Percentiles rank a stretch among this genome's conserved stretches.
These are phyloP conservation scores for Enteromius radiatus DNA, from an alignment of 2,797 vertebrate genomes.

Conservation along the genomic window DNA sequence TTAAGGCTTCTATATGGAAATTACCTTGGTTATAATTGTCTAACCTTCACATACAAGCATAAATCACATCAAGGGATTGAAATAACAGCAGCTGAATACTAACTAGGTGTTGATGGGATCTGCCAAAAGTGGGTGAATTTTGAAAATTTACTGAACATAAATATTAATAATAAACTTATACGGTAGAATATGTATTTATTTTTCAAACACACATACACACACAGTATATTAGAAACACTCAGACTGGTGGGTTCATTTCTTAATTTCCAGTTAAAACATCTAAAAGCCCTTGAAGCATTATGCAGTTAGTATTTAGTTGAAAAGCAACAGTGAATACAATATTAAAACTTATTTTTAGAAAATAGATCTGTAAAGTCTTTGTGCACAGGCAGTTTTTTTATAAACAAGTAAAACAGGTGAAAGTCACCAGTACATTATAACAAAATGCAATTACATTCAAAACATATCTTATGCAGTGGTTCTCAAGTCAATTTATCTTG, in stretches of 20 bases:
- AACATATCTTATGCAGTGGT: background rate
- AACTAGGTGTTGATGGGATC: background rate
- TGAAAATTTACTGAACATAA: background rate
- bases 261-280: background rate
- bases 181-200: background rate
- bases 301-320: background rate
- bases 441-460: background rate
- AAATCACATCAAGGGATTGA: conserved; percentile 21
- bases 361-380: background rate
- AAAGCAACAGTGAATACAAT: background rate
- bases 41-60: background rate
- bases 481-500: background rate
- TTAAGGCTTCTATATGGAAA: conserved; percentile 18
- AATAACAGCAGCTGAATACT: background rate
- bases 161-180: background rate
- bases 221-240: background rate
- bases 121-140: background rate
- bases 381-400: background rate
- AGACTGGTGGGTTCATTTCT: background rate
- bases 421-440: background rate
- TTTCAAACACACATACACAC: background rate
- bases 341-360: background rate
- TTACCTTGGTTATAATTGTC: background rate
- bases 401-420: conserved; percentile 1
- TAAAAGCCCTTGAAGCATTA: background rate